These are phyloP conservation scores for Acanthaster planci DNA, from an alignment of 35 echinoderm and acorn worm species.

Conservation along the genomic window DNA sequence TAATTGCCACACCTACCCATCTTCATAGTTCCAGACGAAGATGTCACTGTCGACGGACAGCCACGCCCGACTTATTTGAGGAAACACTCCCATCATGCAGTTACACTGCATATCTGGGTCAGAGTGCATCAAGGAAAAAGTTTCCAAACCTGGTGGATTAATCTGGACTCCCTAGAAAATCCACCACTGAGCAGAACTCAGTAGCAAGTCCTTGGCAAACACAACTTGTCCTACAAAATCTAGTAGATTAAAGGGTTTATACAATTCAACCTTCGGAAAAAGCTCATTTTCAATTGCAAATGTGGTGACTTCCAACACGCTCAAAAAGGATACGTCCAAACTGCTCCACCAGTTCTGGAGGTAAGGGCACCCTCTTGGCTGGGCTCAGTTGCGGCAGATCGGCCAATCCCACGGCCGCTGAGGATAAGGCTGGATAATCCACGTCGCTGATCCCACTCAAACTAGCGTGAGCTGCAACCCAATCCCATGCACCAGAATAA, in stretches of 20 bases:
- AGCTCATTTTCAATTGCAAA: neutral
- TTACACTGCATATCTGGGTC: conserved; percentile 94
- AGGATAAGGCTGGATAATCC: conserved; percentile 83
- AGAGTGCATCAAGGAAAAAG: neutral
- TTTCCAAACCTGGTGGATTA: too few species aligned
- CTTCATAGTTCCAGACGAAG: conserved; percentile 98
- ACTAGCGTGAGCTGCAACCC: conserved; percentile 54
- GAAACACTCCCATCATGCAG: conserved; percentile 93
- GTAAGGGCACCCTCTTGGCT: conserved; percentile 78
- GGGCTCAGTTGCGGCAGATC: conserved; percentile 80
- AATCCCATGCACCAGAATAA: neutral
- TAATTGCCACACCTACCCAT: conserved; percentile 69
- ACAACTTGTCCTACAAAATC: neutral
- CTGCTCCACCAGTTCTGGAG: conserved; percentile 92
- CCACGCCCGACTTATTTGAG: conserved; percentile 88
- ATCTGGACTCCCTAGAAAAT: too few species aligned
- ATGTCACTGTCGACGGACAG: conserved; percentile 94
- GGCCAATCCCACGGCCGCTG: conserved; percentile 73
- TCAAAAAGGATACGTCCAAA: conserved; percentile 98
- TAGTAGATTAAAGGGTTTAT: neutral
- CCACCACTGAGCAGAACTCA: neutral
- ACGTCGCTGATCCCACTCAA: conserved; percentile 79
- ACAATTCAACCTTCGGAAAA: neutral
- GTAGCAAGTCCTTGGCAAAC: neutral
- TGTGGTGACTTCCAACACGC: neutral